Evolutionary conservation across 2,113 vertebrate species (phyloP).

Genomic region (Myrmecobius fasciatus): DNA sequence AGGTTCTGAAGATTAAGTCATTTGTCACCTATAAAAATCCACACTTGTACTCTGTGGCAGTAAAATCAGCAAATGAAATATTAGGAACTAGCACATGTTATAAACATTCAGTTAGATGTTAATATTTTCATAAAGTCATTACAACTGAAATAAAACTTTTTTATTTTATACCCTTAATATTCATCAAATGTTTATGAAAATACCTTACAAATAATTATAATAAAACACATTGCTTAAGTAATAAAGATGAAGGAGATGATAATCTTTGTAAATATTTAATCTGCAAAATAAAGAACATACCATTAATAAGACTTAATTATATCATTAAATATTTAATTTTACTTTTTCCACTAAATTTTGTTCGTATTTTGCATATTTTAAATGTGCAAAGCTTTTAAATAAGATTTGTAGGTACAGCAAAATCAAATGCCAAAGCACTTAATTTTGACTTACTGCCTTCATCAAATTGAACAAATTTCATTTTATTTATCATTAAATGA

Average conservation of each 20-base stretch:
- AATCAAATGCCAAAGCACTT: conserved; percentile 25
- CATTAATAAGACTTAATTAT: conserved; percentile 87
- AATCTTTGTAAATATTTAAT: conserved; percentile 85
- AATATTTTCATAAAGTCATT: conserved; percentile 74
- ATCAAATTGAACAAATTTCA: conserved; percentile 39
- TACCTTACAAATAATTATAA: conserved; percentile 82
- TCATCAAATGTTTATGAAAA: conserved; percentile 86
- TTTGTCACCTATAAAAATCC: conserved; percentile 80
- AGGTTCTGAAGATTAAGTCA: conserved; percentile 75
- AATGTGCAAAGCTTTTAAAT: conserved; percentile 52
- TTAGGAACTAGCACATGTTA: conserved; percentile 71
- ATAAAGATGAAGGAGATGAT: conserved; percentile 85
- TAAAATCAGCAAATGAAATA: conserved; percentile 79
- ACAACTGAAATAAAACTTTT: conserved; percentile 82
- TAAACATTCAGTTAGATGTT: conserved; percentile 78
- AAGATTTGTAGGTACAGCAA: conserved; percentile 58
- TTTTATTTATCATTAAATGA: conserved; percentile 31
- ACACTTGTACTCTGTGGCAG: conserved; percentile 48
- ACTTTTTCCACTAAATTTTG: conserved; percentile 80
- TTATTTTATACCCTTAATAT: conserved; percentile 84
- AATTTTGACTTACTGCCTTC: conserved; percentile 62
- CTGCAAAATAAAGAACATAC: conserved; percentile 82
- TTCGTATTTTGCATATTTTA: conserved; percentile 82
- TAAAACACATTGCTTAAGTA: conserved; percentile 80
- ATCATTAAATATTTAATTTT: conserved; percentile 87